A percentile compares a stretch with the other conserved stretches of the same genome.
Evolutionary conservation across 53 echinoderm and acorn worm genomes (phyloP).

Genomic region (Antedon mediterranea): DNA sequence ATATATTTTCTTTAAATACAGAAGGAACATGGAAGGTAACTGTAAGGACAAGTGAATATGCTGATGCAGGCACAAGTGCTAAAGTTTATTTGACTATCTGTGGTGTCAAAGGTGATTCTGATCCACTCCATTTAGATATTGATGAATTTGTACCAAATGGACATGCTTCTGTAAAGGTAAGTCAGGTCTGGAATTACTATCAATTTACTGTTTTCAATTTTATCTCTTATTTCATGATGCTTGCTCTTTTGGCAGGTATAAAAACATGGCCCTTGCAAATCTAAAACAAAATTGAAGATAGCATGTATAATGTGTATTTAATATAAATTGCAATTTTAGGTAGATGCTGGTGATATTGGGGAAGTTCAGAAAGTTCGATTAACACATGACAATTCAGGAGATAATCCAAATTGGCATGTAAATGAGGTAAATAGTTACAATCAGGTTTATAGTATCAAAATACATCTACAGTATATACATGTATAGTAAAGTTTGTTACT

Average conservation of each 20-base stretch:
- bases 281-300: too few relatives aligned
- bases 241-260: too few relatives aligned
- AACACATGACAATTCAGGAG: conserved; percentile 55
- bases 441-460: conserved; percentile 5
- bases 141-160: conserved; percentile 14
- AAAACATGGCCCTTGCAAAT: too few relatives aligned
- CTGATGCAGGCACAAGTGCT: conserved; percentile 27
- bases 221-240: too few relatives aligned
- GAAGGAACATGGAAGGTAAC: conserved; percentile 43
- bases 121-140: conserved; percentile 22
- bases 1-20: neutral
- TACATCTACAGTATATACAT: too few relatives aligned
- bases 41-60: conserved; percentile 24
- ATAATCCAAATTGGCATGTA: conserved; percentile 42
- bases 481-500: too few relatives aligned
- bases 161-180: conserved; percentile 27
- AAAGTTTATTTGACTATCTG: conserved; percentile 35
- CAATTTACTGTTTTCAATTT: too few relatives aligned
- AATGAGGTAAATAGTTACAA: conserved; percentile 20
- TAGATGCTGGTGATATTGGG: conserved; percentile 27
- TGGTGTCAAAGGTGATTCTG: conserved; percentile 27
- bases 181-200: neutral
- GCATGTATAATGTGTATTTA: too few relatives aligned
- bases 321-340: conserved; percentile 12
- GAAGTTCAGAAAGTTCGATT: conserved; percentile 40